These are phyloP conservation scores for Sarcophaga carnaria DNA, from an alignment of 2,888 invertebrate genomes.

Conservation along the genomic window DNA sequence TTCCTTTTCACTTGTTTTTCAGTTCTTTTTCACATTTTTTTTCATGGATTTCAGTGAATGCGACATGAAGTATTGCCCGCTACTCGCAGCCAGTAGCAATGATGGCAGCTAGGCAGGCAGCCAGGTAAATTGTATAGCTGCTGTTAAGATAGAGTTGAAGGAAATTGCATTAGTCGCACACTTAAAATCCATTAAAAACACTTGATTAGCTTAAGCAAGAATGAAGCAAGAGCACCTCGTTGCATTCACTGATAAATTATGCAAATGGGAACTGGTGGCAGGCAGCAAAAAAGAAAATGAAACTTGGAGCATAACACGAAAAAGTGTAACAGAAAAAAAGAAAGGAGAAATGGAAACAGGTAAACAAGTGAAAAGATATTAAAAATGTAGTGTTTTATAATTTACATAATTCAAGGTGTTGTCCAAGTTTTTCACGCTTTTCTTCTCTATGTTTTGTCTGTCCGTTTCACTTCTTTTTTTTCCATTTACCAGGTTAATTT, in stretches of 20 bases:
- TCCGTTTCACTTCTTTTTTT: not conserved
- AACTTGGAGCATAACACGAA: not conserved
- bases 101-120: not conserved
- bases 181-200: slow-evolving; percentile 56
- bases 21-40: not conserved
- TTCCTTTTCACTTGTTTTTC: not conserved
- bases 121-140: not conserved
- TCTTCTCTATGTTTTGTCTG: not conserved
- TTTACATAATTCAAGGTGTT: slow-evolving; percentile 54
- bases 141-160: not conserved
- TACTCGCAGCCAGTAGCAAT: not conserved
- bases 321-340: not conserved
- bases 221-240: slow-evolving; percentile 16
- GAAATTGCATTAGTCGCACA: slow-evolving; percentile 45
- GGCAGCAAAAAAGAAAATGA: not conserved
- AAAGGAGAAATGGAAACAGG: not conserved
- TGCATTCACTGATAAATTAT: slow-evolving; percentile 63
- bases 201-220: slow-evolving; percentile 48
- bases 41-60: not conserved
- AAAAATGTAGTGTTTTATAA: slow-evolving; percentile 45
- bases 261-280: slow-evolving; percentile 47
- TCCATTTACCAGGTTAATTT: slow-evolving; percentile 45
- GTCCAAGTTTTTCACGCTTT: not conserved
- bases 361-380: slow-evolving; percentile 42
- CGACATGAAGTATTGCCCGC: not conserved